Evolutionary conservation across 2,797 vertebrate genomes (phyloP).

Genomic region (Tarsius wallacei): DNA sequence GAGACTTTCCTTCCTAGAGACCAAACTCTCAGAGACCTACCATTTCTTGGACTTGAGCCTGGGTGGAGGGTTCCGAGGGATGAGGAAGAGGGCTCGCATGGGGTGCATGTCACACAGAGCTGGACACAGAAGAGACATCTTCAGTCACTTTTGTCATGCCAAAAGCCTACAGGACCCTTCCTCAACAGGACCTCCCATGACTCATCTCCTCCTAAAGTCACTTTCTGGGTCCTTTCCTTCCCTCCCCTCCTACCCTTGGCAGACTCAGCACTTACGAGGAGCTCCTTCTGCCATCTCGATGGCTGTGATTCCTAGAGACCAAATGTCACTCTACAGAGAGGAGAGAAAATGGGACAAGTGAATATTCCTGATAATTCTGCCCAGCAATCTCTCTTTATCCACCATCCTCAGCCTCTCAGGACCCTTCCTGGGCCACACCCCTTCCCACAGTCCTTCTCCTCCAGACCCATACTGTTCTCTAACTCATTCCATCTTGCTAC

Average conservation of each 20-base stretch:
- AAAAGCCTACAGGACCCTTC: background rate
- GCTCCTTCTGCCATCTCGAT: constrained; percentile 98
- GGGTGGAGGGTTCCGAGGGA: constrained; percentile 96
- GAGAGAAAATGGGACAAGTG: constrained; percentile 32
- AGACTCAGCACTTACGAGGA: constrained; percentile 94
- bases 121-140: constrained; percentile 74
- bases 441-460: background rate
- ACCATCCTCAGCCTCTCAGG: background rate
- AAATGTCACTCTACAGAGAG: constrained; percentile 95
- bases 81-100: constrained; percentile 97
- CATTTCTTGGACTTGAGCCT: constrained; percentile 98
- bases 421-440: background rate
- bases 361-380: background rate
- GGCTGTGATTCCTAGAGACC: constrained; percentile 97
- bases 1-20: background rate
- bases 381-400: background rate
- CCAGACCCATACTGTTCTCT: background rate
- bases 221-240: background rate
- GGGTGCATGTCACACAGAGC: constrained; percentile 98
- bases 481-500: background rate
- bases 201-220: background rate
- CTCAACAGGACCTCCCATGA: background rate
- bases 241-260: background rate
- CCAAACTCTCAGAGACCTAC: constrained; percentile 87
- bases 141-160: background rate